Base-by-base conservation (phyloP, 2,113 vertebrate genomes). In the Seriola rivoliana region DNA sequence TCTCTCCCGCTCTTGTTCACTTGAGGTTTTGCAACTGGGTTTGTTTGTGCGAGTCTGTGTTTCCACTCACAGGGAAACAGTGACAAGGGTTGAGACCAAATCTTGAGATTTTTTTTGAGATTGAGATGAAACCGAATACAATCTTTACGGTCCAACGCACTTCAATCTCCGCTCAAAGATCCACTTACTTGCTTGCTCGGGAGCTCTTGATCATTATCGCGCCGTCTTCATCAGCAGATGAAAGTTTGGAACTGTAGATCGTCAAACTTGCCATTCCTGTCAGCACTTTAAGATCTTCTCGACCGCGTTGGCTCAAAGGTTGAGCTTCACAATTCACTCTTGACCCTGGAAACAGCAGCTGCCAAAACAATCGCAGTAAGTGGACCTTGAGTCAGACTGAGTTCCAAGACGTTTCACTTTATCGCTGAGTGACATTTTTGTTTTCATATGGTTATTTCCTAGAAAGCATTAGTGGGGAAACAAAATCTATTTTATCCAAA, bases 1-100 rank as follows among this genome's bases (percentile, higher is more conserved):
- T 64, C 52, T 50, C 57, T 77, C 64, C 50, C 62, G 63, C n/a
- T 74, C 82, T 29, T 55, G 52, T 16, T n/a, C 34, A 65, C 78
- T 63, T 29, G 23, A 32, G 34, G 21, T 63, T 81, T 84, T 42
- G 34, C 12, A 19, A 7, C 36, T 3, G 38, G 29, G 21, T 71
- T 46, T 68, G 75, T 81, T 42, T 42, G 40, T 42, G 40, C 2
- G 40, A 9, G 2, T 8, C 34, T 68, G 59, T 40, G 58, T 69
- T 76, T 77, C 36, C 63, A 52, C 23, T 50, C 14, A 8, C 4
- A 17, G 16, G 59, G 40, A 68, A 55, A 54, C 29, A 21, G 46
- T 21, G 34, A 50, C 32, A 19, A 32, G 44, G 50, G 55, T n/a
- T 2, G 36, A 60, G 32, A 50, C 29, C 29, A 29, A 29, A 29